These are phyloP conservation scores for Ectemnius cavifrons DNA, from an alignment of 2,888 invertebrate genomes.

Conservation along the genomic window DNA sequence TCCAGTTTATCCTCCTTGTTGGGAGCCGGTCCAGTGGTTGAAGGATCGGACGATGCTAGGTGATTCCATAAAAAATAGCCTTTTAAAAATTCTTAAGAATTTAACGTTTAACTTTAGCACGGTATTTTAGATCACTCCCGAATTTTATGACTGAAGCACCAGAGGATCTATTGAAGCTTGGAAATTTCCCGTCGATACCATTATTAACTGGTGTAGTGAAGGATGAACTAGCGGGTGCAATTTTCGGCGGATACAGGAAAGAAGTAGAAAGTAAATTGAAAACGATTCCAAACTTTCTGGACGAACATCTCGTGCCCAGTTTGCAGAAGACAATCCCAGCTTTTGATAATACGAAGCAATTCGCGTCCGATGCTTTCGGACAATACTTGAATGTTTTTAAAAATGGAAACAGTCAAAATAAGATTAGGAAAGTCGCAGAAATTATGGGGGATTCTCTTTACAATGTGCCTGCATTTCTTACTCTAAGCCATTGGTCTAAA, in stretches of 20 bases:
- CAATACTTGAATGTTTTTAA: constrained; percentile 60
- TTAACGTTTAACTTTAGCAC: no score
- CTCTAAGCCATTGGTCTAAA: constrained; percentile 85
- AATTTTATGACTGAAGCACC: constrained; percentile 83
- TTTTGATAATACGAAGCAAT: constrained; percentile 56
- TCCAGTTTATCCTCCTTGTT: constrained; percentile 82
- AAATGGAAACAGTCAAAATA: constrained; percentile 67
- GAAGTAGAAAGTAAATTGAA: constrained; percentile 76
- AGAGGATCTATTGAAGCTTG: constrained; percentile 81
- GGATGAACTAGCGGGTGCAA: constrained; percentile 84
- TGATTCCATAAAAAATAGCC: constrained; percentile 13
- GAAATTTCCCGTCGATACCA: constrained; percentile 81
- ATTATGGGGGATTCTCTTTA: constrained; percentile 86
- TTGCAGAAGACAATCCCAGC: constrained; percentile 75
- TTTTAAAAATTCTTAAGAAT: constrained; percentile 6
- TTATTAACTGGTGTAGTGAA: constrained; percentile 86
- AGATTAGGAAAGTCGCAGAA: constrained; percentile 81
- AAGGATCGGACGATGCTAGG: constrained; percentile 82
- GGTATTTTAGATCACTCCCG: constrained; percentile 81
- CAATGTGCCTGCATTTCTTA: constrained; percentile 87
- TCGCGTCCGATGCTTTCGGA: constrained; percentile 61
- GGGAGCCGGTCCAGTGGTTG: constrained; percentile 85
- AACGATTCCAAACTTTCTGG: constrained; percentile 76
- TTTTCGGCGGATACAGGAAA: constrained; percentile 79
- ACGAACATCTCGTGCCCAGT: constrained; percentile 74